Evolutionary conservation across 2,888 invertebrate genomes (phyloP).

Genomic region (Acanthacorydalis orientalis): DNA sequence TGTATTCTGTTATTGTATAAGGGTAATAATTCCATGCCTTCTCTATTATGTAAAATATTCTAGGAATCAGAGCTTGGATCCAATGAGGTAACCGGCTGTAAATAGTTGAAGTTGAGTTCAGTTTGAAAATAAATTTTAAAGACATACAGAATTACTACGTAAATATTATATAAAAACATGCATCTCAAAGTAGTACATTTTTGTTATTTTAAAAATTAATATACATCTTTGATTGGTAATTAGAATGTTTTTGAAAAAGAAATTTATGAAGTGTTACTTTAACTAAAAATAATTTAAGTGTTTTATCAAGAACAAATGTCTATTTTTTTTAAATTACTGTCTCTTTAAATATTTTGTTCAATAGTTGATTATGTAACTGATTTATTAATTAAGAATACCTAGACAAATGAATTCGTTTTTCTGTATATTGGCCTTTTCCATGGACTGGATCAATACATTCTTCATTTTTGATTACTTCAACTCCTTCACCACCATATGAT

Average conservation of each 20-base stretch:
- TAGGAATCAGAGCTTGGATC: constrained; percentile 74
- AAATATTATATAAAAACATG: too few relatives aligned
- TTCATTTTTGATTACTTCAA: constrained; percentile 75
- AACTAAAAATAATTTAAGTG: not conserved
- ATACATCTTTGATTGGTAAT: too few relatives aligned
- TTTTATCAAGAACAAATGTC: too few relatives aligned
- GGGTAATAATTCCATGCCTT: constrained; percentile 94
- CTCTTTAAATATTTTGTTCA: not conserved
- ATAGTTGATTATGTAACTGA: not conserved
- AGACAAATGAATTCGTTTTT: constrained; percentile 78
- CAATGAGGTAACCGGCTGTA: constrained; percentile 76
- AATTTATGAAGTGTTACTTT: not conserved
- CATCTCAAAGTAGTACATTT: too few relatives aligned
- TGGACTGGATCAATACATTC: constrained; percentile 61
- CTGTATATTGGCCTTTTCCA: constrained; percentile 76
- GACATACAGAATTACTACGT: too few relatives aligned
- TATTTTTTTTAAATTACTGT: too few relatives aligned
- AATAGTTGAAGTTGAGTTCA: too few relatives aligned
- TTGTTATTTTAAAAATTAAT: too few relatives aligned
- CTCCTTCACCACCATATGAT: constrained; percentile 77
- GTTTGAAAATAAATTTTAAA: too few relatives aligned
- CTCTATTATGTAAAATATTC: constrained; percentile 83
- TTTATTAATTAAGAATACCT: constrained; percentile 33
- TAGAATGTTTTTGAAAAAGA: too few relatives aligned
- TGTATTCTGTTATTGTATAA: constrained; percentile 69